phyloP scores from a whole-genome alignment of 35 echinoderm and acorn worm species.

The Hemicentrotus pulcherrimus region DNA sequence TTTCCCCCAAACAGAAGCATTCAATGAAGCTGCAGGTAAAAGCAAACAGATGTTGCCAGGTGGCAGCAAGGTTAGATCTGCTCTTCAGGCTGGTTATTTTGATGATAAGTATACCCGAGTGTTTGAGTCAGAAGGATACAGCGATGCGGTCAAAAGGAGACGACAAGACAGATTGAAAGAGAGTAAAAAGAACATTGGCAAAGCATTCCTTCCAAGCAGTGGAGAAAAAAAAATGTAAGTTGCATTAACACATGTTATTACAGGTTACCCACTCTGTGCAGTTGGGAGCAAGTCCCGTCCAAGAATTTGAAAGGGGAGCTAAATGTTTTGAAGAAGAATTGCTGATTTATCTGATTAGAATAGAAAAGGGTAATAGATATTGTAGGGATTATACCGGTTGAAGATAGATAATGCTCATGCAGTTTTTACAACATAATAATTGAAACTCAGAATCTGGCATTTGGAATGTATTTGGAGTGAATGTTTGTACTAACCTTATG shows the following conservation, averaged over 20 bases:
- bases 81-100: constrained; percentile 88
- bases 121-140: constrained; percentile 92
- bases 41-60: constrained; percentile 96
- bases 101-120: constrained; percentile 88
- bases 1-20: constrained; percentile 63
- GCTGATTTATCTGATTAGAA: no score
- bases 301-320: no score
- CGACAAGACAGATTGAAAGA: constrained; percentile 79
- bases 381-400: no score
- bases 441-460: no score
- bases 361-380: no score
- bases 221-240: constrained; percentile 98
- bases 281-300: no score
- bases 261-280: no score
- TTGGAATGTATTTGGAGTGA: no score
- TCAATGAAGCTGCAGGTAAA: constrained; percentile 90
- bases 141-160: constrained; percentile 91
- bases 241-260: not conserved
- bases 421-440: no score
- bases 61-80: constrained; percentile 83
- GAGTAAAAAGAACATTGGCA: constrained; percentile 87
- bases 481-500: no score
- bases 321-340: no score
- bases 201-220: constrained; percentile 95
- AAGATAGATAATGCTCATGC: no score